Evolutionary conservation across 2,113 vertebrate species (phyloP), one percentile per base, ranked within the genome.

Genomic region (Cyprinus carpio): DNA sequence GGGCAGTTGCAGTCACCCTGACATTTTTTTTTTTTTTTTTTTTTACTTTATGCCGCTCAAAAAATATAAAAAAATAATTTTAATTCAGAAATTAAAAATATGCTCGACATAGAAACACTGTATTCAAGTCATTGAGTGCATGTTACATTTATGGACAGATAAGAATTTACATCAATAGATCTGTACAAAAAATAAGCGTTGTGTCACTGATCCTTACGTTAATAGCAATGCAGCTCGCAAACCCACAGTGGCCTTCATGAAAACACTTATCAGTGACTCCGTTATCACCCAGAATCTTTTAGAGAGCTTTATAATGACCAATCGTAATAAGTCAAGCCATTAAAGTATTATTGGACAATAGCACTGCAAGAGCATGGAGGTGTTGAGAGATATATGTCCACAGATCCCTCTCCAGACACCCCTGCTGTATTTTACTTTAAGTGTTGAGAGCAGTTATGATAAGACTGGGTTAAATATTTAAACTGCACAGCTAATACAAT

Each of bases 391-490:
- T 76, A 85, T 64, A 87, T 87, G 80, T 34, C 60, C n/a, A 46
- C 71, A 80, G 31, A 82, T 58, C 93, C 89, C 90, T 25, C 37
- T 29, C 87, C 46, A 58, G 85, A 83, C 86, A 40, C 82, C 65
- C 89, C 88, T 81, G 93, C 92, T 91, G 92, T 94, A 94, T 92
- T 83, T 94, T 93, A 95, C 94, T 92, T 87, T 93, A 94, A 96
- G 95, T 94, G 96, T 95, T 93, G 95, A 94, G 95, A 96, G 95
- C 95, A 95, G 95, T 97, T 97, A 96, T 96, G 95, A 96, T 97
- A 96, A 97, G 95, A 92, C 94, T 88, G 92, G 88, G 94, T 96
- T 96, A 97, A 97, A 96, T 96, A 95, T 97, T 97, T 96, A 96
- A 97, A 96, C 94, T 94, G 94, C 92, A 89, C 91, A 91, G 92